Percentiles rank a stretch among this genome's conserved stretches.
These are phyloP conservation scores for Parazoanthus darwini DNA, from an alignment of 92 coral and sea anemone genomes.

Conservation along the genomic window DNA sequence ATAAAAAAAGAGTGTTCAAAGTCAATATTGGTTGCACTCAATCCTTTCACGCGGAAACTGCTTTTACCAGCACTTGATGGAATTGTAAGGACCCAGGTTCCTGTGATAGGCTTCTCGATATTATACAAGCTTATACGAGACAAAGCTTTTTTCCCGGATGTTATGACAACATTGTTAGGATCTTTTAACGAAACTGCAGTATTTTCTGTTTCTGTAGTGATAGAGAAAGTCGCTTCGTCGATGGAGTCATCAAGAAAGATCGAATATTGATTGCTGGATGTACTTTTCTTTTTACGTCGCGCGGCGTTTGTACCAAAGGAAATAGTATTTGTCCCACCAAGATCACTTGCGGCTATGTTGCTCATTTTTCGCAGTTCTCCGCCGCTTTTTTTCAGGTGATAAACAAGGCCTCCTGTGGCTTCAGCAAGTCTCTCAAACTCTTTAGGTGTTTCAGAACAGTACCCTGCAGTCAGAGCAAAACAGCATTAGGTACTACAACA, in stretches of 20 bases:
- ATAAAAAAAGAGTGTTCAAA: constrained; percentile 71
- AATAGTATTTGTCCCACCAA: constrained; percentile 67
- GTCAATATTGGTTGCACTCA: constrained; percentile 76
- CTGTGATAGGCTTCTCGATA: constrained; percentile 65
- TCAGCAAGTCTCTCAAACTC: constrained; percentile 66
- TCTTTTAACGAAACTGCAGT: constrained; percentile 38
- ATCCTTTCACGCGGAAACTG: constrained; percentile 73
- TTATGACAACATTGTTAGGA: constrained; percentile 21
- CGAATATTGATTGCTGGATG: constrained; percentile 31
- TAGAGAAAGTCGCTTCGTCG: constrained; percentile 60
- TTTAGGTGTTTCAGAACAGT: too few species aligned
- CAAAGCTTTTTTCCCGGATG: constrained; percentile 57
- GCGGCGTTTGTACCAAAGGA: constrained; percentile 57
- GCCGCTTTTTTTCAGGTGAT: constrained; percentile 40
- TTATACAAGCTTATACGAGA: constrained; percentile 66
- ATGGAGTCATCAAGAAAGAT: constrained; percentile 82
- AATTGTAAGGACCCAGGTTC: constrained; percentile 78
- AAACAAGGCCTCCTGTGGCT: constrained; percentile 71
- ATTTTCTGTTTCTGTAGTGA: neutral
- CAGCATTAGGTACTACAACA: too few species aligned
- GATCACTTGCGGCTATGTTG: constrained; percentile 67
- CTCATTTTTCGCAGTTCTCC: constrained; percentile 61
- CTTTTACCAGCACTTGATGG: constrained; percentile 61
- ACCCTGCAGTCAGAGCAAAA: too few species aligned
- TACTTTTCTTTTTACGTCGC: constrained; percentile 67